Conservation (phyloP, 2,888 invertebrate species). For the Drosophila infuscata region DNA sequence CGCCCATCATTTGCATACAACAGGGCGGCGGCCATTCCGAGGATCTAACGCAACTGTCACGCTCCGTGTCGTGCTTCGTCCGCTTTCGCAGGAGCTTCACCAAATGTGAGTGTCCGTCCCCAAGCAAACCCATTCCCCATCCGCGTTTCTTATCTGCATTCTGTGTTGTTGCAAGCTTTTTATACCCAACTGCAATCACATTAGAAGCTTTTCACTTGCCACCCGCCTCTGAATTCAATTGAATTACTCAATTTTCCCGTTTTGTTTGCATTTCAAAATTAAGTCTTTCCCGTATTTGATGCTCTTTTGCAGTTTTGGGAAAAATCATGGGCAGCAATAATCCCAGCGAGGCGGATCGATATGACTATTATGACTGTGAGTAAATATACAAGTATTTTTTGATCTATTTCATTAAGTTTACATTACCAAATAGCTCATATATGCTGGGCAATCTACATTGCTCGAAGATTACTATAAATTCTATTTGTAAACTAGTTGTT, state of each 20-base stretch:
- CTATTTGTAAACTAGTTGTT: background rate
- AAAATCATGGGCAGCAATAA: conserved; percentile 84
- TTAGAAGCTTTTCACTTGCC: conserved; percentile 38
- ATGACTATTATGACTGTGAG: conserved; percentile 84
- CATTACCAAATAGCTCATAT: background rate
- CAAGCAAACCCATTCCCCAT: background rate
- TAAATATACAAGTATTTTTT: conserved; percentile 36
- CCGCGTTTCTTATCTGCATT: conserved; percentile 2
- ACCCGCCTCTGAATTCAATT: conserved; percentile 58
- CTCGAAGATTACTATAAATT: background rate
- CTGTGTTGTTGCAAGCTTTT: conserved; percentile 6
- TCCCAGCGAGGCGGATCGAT: conserved; percentile 84
- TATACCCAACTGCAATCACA: conserved; percentile 7
- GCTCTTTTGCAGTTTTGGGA: conserved; percentile 74
- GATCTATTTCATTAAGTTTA: conserved; percentile 24
- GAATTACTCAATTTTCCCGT: conserved; percentile 50
- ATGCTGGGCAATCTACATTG: background rate
- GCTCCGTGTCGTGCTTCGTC: conserved; percentile 73
- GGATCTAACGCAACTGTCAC: conserved; percentile 60
- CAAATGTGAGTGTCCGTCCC: conserved; percentile 69
- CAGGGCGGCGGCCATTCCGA: conserved; percentile 58
- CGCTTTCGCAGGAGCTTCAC: conserved; percentile 73
- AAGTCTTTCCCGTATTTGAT: conserved; percentile 7
- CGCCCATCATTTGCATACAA: conserved; percentile 70
- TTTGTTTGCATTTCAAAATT: conserved; percentile 31